Evolutionary conservation across 2,113 vertebrate species (phyloP), one percentile per base, ranked within the genome.

Genomic region (Elephas maximus): DNA sequence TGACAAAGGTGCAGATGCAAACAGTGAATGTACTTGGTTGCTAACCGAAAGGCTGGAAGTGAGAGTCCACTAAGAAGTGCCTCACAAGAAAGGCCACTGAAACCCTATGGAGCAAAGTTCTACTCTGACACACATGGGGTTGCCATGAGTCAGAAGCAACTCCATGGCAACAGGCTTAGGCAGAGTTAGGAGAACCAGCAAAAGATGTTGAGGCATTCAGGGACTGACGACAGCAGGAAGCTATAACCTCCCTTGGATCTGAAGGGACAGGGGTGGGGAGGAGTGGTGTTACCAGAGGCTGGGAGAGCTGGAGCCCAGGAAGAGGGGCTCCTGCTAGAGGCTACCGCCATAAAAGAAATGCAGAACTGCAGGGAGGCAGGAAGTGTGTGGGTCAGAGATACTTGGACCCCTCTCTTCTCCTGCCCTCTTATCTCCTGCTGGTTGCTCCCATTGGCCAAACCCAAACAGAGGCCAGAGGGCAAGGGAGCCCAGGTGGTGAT

Each of bases 401-500:
- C 28, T 76, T 23, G 24, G 15, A 33, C 37, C 69, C 71, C 73
- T 57, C 24, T 84, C 17, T 63, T 69, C 48, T 51, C 28, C 93
- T 69, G 44, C 30, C 80, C 57, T 44, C 73, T 67, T 21, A 3
- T n/a, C 23, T 15, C 26, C 3, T 23, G 6, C 89, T 85, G 45
- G 11, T n/a, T 83, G 73, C 80, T 95, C 63, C 87, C 41, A 24
- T 24, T 82, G 53, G 60, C 60, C 65, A 90, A 60, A 41, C 28
- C 28, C 33, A 80, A 45, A 11, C 78, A 60, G 86, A 79, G 21
- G 23, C 20, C 48, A 51, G 74, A 44, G 53, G n/a, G 41, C 37
- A 6, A n/a, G 33, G n/a, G 44, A 74, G 69, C 6, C 45, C 23
- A 20, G 30, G 20, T 9, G 20, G 60, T 5, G 23, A 57, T 2